Conservation (phyloP, 2,113 vertebrate species). For the Lepidothrix coronata region DNA sequence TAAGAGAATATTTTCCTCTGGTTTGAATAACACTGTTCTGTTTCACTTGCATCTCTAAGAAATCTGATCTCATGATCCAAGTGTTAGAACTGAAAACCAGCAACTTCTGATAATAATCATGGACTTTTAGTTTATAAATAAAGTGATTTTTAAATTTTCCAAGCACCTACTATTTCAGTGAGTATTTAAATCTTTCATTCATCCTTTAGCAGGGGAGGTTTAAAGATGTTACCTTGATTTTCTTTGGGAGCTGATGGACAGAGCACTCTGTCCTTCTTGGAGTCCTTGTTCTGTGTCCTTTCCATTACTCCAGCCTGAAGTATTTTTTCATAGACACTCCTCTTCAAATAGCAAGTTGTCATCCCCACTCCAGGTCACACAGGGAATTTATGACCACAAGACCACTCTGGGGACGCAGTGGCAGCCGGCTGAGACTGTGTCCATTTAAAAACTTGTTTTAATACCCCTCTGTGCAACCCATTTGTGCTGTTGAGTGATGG, state of each 20-base stretch:
- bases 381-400: neutral
- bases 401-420: neutral
- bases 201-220: neutral
- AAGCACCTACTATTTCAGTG: neutral
- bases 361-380: neutral
- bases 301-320: neutral
- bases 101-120: neutral
- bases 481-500: neutral
- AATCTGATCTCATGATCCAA: neutral
- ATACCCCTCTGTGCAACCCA: neutral
- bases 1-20: neutral
- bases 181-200: neutral
- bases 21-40: neutral
- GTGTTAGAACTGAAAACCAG: neutral
- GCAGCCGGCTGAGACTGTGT: neutral
- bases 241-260: neutral
- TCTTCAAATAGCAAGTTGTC: neutral
- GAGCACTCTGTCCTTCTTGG: neutral
- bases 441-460: neutral
- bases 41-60: neutral
- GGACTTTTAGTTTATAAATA: neutral
- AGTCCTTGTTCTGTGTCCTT: neutral
- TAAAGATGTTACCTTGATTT: neutral
- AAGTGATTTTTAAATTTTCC: neutral
- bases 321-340: neutral